phyloP scores from a whole-genome alignment of 2,113 vertebrate genomes.

The Rhegmatorhina hoffmannsi region DNA sequence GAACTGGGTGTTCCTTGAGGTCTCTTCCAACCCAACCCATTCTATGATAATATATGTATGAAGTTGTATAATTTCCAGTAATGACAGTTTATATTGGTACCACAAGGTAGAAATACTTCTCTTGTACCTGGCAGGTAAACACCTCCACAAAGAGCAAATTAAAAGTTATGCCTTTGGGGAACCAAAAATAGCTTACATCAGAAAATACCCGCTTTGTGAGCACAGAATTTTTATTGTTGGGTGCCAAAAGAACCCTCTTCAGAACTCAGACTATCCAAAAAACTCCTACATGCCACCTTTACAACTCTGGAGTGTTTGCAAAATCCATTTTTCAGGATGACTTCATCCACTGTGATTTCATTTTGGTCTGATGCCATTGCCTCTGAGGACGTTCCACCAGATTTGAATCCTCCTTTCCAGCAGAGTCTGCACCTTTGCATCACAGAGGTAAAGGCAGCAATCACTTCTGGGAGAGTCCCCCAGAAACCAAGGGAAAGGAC shows the following conservation, averaged over 20 bases:
- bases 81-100: background rate
- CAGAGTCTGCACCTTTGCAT: background rate
- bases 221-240: background rate
- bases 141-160: background rate
- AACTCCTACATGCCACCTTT: background rate
- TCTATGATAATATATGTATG: background rate
- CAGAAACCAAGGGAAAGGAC: background rate
- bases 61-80: background rate
- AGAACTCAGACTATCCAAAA: background rate
- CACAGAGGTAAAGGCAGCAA: background rate
- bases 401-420: background rate
- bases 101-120: background rate
- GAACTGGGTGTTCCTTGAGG: background rate
- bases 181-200: background rate
- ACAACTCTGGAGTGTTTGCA: accelerated
- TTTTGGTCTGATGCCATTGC: background rate
- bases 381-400: background rate
- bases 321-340: background rate
- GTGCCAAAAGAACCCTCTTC: background rate
- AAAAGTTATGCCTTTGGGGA: background rate
- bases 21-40: background rate
- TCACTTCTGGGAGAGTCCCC: background rate
- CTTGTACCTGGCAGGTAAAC: background rate
- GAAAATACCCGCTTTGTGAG: background rate
- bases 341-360: background rate